phyloP scores from a whole-genome alignment of 2,113 vertebrate genomes.

The Dascyllus trimaculatus region DNA sequence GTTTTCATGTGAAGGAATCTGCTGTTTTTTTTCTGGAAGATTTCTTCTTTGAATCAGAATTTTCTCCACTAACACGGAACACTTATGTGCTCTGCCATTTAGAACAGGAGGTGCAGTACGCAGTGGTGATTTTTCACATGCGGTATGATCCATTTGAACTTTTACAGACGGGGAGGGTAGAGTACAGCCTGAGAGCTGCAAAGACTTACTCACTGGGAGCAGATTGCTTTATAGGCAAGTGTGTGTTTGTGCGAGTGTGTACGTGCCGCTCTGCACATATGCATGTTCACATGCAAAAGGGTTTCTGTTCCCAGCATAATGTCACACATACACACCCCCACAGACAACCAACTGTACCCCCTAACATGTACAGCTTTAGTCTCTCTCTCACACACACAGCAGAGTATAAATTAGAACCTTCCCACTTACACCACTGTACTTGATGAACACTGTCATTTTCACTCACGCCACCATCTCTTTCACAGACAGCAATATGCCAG shows the following conservation, averaged over 20 bases:
- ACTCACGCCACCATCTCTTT: neutral
- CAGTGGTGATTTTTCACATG: slow-evolving; percentile 40
- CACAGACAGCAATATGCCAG: neutral
- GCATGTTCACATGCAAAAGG: slow-evolving; percentile 14
- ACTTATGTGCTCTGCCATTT: neutral
- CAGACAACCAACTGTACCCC: no score
- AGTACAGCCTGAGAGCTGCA: slow-evolving; percentile 32
- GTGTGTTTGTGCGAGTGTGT: slow-evolving; percentile 19
- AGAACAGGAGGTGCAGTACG: slow-evolving; percentile 3
- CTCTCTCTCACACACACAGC: neutral
- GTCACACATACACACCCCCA: neutral
- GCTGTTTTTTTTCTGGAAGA: neutral
- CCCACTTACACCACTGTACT: neutral
- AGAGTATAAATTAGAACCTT: neutral
- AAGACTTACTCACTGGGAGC: slow-evolving; percentile 65
- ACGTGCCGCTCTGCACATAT: slow-evolving; percentile 5
- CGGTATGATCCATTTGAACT: slow-evolving; percentile 62
- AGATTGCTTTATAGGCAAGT: slow-evolving; percentile 39
- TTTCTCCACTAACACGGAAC: neutral
- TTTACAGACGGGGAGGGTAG: slow-evolving; percentile 42
- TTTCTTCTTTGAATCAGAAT: neutral
- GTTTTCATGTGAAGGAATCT: neutral
- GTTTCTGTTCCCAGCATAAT: slow-evolving; percentile 1
- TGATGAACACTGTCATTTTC: no score
- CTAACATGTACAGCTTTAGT: neutral